A percentile compares a stretch with the other conserved stretches of the same genome.
Conservation (phyloP, 2,113 vertebrate genomes). For the Phycodurus eques region DNA sequence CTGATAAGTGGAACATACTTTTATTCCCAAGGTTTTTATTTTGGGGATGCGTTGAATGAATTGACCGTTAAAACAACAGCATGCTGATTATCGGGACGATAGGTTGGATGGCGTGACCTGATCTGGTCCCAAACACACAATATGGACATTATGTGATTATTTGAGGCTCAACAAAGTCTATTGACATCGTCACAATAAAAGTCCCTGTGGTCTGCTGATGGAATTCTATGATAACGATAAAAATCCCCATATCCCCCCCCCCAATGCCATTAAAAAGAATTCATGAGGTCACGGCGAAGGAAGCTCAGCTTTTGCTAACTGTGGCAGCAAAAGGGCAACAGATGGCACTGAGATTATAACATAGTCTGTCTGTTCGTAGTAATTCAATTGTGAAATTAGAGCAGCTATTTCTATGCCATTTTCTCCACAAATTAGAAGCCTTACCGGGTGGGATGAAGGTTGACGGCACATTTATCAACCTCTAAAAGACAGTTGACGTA, state of each 20-base stretch:
- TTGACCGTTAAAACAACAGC: background rate
- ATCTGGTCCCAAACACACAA: background rate
- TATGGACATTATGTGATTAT: slow-evolving; percentile 9
- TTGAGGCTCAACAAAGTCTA: slow-evolving; percentile 7
- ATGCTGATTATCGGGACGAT: background rate
- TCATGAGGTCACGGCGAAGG: background rate
- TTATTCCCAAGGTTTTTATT: slow-evolving; percentile 2
- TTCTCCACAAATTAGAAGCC: too few species aligned
- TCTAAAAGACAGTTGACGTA: too few species aligned
- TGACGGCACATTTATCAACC: too few species aligned
- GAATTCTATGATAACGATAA: background rate
- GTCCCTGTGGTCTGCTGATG: background rate
- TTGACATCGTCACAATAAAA: slow-evolving; percentile 11
- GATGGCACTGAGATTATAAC: background rate
- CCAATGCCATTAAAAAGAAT: background rate
- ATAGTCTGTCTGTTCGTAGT: background rate
- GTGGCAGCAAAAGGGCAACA: background rate
- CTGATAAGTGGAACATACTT: background rate
- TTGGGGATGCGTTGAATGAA: background rate
- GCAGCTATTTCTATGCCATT: too few species aligned
- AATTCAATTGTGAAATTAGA: background rate
- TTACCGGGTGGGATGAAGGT: too few species aligned
- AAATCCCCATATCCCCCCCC: background rate
- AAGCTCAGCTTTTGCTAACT: background rate
- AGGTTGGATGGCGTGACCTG: background rate